These are phyloP conservation scores for Brachirus orientalis DNA, from an alignment of 2,113 vertebrate genomes.

Conservation along the genomic window DNA sequence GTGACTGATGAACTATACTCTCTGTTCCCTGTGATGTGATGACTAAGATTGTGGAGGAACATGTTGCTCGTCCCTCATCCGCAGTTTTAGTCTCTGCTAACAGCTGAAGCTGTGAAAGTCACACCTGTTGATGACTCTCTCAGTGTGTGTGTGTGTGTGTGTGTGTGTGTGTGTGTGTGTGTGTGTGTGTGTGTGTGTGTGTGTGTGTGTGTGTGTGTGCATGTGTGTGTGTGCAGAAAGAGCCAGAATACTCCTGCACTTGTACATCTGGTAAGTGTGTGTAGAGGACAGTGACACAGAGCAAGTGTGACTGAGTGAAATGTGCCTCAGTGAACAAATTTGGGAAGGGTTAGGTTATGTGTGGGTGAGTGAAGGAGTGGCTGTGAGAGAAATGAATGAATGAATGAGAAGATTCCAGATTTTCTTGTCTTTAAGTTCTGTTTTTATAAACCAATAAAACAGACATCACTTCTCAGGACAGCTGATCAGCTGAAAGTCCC, in stretches of 20 bases:
- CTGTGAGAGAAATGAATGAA: slow-evolving; percentile 9
- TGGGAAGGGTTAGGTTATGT: not conserved
- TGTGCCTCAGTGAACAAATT: slow-evolving; percentile 15
- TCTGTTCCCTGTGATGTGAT: slow-evolving; percentile 65
- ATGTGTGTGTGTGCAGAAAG: slow-evolving; percentile 23
- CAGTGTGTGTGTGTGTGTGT: not conserved
- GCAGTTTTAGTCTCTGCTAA: slow-evolving; percentile 49
- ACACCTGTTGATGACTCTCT: slow-evolving; percentile 57
- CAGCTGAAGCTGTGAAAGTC: slow-evolving; percentile 67
- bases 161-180: slow-evolving; percentile 16
- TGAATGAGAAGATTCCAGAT: not conserved
- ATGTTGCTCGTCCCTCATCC: slow-evolving; percentile 60
- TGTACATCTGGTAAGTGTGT: slow-evolving; percentile 58
- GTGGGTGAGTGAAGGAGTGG: slow-evolving; percentile 27
- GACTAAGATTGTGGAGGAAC: slow-evolving; percentile 74
- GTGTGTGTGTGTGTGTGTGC: slow-evolving; percentile 4
- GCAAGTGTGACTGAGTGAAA: slow-evolving; percentile 33
- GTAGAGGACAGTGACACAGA: slow-evolving; percentile 33
- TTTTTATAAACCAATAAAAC: too few species aligned
- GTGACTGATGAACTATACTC: slow-evolving; percentile 39
- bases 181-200: slow-evolving; percentile 4
- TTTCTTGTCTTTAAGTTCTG: too few species aligned
- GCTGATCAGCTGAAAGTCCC: not conserved
- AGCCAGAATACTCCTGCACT: slow-evolving; percentile 46
- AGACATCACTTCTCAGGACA: not conserved